phyloP scores from a whole-genome alignment of 2,113 vertebrate genomes.

The Alexandromys fortis region DNA sequence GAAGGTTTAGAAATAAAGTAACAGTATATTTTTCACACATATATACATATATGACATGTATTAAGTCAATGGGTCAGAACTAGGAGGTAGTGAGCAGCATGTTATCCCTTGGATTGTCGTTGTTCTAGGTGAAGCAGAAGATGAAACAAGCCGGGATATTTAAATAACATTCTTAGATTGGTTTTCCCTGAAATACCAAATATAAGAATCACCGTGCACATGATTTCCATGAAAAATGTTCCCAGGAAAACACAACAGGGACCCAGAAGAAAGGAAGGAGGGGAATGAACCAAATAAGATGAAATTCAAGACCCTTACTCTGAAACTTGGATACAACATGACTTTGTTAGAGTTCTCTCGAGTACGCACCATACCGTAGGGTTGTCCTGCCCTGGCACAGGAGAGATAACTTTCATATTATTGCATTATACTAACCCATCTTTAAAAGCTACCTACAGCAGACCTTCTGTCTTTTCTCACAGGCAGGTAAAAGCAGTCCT shows the following conservation, averaged over 20 bases:
- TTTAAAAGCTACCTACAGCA: neutral
- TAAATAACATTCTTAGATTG: neutral
- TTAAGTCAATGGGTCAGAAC: neutral
- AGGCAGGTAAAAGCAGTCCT: neutral
- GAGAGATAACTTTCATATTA: neutral
- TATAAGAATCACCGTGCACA: neutral
- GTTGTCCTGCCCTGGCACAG: neutral
- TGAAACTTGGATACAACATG: neutral
- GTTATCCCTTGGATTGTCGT: neutral
- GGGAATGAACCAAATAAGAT: neutral
- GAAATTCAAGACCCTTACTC: neutral
- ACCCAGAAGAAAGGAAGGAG: neutral
- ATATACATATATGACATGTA: too few species aligned
- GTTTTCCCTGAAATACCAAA: slow-evolving; percentile 14
- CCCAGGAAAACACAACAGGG: neutral
- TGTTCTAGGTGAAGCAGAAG: neutral
- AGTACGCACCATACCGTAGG: neutral
- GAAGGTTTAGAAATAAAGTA: neutral
- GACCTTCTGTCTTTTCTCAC: neutral
- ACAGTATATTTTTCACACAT: neutral
- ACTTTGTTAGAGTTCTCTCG: neutral
- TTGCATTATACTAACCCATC: neutral
- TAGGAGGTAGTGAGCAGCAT: neutral
- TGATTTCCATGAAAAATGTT: neutral
- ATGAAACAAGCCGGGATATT: neutral